Base-by-base conservation (phyloP, 2,888 invertebrate species). In the Yponomeuta cagnagella region DNA sequence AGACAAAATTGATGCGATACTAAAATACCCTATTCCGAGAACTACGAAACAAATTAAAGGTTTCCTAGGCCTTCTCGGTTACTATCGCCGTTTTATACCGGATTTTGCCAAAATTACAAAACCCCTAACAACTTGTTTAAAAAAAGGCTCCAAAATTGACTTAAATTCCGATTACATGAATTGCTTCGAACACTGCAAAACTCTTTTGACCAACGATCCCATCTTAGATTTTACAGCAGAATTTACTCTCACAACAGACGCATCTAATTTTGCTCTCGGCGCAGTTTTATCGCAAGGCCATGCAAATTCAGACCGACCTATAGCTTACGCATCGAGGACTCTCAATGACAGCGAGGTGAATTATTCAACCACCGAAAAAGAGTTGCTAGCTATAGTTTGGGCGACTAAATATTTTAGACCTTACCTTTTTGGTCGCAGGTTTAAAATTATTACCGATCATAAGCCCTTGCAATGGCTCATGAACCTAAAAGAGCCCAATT, bases 361-460 rank as follows among this genome's bases (percentile, higher is more conserved):
- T 30, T 77, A 77, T 33, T 73, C 73, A 9, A 74, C 75, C 2
- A 76, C 79, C 1, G 81, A 82, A 71, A 81, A 81, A 71, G 82
- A 84, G 73, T 73, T 81, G 0, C 72, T 78, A 9, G 80, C 81
- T 0, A 78, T 82, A 10, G 75, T 81, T 5, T 81, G 77, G 77
- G 76, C 78, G 0, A 72, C 77, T 15, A 77, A 79, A 63, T 74
- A 73, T 31, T 76, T 80, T 10, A 72, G 79, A 67, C 80, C 80
- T 10, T 81, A 80, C 68, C 68, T 83, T 5, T 81, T 78, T 66
- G 82, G 81, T 6, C 73, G 75, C 23, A 77, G 79, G 72, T 86
- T 86, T 69, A 76, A 71, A 31, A 78, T 87, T 5, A 67, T 79
- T 9, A 84, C 82, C 0, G 86, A 86, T 71, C 85, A 86, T 73